Percentiles rank a stretch among this genome's conserved stretches.
These are phyloP conservation scores for Sphyrna mokarran DNA, from an alignment of 2,113 vertebrate genomes.

Conservation along the genomic window DNA sequence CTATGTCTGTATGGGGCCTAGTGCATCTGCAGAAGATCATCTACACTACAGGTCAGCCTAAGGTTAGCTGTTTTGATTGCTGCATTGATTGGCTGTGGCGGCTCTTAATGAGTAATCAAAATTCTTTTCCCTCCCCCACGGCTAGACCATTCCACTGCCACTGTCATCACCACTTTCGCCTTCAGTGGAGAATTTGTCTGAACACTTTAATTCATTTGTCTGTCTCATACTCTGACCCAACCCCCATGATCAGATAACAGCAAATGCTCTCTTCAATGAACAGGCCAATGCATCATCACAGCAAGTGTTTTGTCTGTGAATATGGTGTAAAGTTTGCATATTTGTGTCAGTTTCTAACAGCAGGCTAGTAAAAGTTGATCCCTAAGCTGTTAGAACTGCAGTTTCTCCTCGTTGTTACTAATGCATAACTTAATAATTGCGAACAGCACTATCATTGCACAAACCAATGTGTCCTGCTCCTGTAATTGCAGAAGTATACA, in stretches of 20 bases:
- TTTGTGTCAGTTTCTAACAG: slow-evolving; percentile 40
- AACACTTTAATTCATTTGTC: slow-evolving; percentile 39
- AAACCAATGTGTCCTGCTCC: slow-evolving; percentile 73
- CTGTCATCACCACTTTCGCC: slow-evolving; percentile 55
- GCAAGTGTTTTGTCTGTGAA: slow-evolving; percentile 36
- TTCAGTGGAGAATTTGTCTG: slow-evolving; percentile 45
- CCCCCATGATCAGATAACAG: slow-evolving; percentile 43
- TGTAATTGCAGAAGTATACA: slow-evolving; percentile 70
- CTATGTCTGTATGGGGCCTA: slow-evolving; percentile 45
- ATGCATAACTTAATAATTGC: slow-evolving; percentile 67
- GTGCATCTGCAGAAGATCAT: slow-evolving; percentile 58
- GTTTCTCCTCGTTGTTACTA: slow-evolving; percentile 59
- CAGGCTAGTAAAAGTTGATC: slow-evolving; percentile 56
- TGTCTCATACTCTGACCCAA: slow-evolving; percentile 48
- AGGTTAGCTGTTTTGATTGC: slow-evolving; percentile 59
- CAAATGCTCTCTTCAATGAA: slow-evolving; percentile 47
- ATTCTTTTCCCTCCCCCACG: slow-evolving; percentile 49
- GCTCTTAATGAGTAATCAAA: slow-evolving; percentile 53
- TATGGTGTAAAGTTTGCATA: slow-evolving; percentile 43
- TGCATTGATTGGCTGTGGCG: slow-evolving; percentile 53
- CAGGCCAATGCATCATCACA: slow-evolving; percentile 41
- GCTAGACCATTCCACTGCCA: slow-evolving; percentile 46
- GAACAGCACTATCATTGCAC: slow-evolving; percentile 60
- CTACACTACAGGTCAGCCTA: slow-evolving; percentile 56
- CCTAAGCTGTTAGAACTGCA: slow-evolving; percentile 59